Conservation (phyloP, 2,888 invertebrate species). For the Lobophora halterata region DNA sequence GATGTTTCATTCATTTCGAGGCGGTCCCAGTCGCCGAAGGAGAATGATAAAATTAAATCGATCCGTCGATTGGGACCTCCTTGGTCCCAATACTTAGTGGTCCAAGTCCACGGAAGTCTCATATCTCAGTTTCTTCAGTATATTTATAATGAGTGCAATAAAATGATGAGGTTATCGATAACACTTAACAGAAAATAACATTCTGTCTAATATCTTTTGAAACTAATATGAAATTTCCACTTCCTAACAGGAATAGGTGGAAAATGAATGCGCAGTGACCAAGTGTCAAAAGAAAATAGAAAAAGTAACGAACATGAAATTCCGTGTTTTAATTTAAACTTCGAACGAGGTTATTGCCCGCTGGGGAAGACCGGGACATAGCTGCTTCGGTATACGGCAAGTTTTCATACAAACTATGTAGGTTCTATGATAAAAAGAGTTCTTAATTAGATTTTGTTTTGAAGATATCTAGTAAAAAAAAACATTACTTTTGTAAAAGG, state of each 20-base stretch:
- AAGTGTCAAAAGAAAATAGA: constrained; percentile 28
- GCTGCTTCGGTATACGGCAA: constrained; percentile 25
- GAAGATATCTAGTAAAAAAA: too few species aligned
- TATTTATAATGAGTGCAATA: too few species aligned
- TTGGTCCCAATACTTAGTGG: too few species aligned
- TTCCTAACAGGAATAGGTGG: constrained; percentile 15
- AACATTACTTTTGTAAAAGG: too few species aligned
- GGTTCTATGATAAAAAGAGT: constrained; percentile 2
- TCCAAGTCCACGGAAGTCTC: too few species aligned
- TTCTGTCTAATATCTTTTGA: constrained; percentile 16
- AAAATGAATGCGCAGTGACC: constrained; percentile 25
- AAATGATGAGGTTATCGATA: too few species aligned
- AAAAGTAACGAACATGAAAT: constrained; percentile 24
- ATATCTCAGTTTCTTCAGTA: too few species aligned
- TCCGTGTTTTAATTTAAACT: constrained; percentile 36
- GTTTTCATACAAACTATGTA: constrained; percentile 24
- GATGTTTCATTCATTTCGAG: too few species aligned
- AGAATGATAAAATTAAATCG: too few species aligned
- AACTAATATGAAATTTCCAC: constrained; percentile 23
- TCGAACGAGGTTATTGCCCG: constrained; percentile 31
- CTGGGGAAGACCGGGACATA: constrained; percentile 18
- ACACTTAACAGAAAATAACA: too few species aligned
- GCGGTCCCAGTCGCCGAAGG: too few species aligned
- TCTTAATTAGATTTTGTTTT: background rate
- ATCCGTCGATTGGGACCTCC: too few species aligned